A percentile compares a stretch with the other conserved stretches of the same genome.
Conservation (phyloP, 2,797 vertebrate species). For the Macropus fuliginosus region DNA sequence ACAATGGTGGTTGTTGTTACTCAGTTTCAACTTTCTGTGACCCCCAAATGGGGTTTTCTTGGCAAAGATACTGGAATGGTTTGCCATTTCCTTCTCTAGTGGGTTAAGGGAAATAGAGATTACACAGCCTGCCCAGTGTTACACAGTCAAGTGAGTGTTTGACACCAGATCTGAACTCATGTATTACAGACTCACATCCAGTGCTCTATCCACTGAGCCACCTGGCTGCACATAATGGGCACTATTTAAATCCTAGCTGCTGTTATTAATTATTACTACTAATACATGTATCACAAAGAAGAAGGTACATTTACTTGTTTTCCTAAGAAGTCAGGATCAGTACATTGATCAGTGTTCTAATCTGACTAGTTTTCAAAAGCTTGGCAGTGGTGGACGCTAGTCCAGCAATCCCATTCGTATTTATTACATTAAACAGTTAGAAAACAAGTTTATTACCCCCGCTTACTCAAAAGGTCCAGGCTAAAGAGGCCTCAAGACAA, state of each 20-base stretch:
- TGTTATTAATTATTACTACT: not conserved
- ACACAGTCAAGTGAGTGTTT: not conserved
- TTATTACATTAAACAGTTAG: conserved; percentile 53
- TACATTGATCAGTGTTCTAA: too few relatives aligned
- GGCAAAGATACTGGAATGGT: not conserved
- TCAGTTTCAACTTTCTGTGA: too few relatives aligned
- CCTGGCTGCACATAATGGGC: not conserved
- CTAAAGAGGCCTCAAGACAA: conserved; percentile 12
- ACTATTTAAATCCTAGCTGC: not conserved
- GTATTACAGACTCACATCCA: too few relatives aligned
- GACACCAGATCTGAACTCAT: not conserved
- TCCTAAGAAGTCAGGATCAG: not conserved
- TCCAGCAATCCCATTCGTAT: not conserved
- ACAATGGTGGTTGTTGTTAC: too few relatives aligned
- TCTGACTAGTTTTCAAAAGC: conserved; percentile 9
- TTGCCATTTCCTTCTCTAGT: not conserved
- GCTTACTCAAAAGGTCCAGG: conserved; percentile 13
- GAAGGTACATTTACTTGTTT: not conserved
- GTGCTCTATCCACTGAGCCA: not conserved
- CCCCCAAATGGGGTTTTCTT: too few relatives aligned
- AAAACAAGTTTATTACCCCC: conserved; percentile 12
- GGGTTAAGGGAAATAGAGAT: too few relatives aligned
- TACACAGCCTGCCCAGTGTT: too few relatives aligned
- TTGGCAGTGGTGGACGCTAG: conserved; percentile 15
- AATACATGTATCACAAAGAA: not conserved